Evolutionary conservation across 2,888 invertebrate species (phyloP).

Genomic region (Hypselothyrea guttata): DNA sequence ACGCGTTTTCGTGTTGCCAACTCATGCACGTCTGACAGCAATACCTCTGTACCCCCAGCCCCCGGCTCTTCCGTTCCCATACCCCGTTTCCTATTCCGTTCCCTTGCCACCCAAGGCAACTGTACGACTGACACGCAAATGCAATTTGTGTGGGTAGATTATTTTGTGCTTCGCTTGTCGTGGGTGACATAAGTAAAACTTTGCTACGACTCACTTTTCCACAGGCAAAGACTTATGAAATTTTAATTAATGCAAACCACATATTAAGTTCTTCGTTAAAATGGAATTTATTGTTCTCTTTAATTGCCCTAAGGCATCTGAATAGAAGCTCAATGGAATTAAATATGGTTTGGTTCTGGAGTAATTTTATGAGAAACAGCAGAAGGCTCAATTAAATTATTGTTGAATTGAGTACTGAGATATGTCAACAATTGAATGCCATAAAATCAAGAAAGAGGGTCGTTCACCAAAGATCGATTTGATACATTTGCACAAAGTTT

Average conservation of each 20-base stretch:
- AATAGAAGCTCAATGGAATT: neutral
- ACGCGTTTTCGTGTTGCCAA: slow-evolving; percentile 62
- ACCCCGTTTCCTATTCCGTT: neutral
- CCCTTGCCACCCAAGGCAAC: slow-evolving; percentile 7
- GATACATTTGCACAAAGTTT: no score
- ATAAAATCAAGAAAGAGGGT: no score
- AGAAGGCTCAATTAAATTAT: no score
- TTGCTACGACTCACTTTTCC: slow-evolving; percentile 4
- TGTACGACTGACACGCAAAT: slow-evolving; percentile 61
- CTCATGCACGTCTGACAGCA: slow-evolving; percentile 44
- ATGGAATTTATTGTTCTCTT: neutral
- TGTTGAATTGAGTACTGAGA: no score
- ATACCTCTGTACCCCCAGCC: neutral
- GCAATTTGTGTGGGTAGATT: slow-evolving; percentile 67
- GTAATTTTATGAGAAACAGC: no score
- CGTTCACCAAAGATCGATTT: no score
- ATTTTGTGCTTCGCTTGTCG: slow-evolving; percentile 36
- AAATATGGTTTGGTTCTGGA: neutral
- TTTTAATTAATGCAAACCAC: slow-evolving; percentile 41
- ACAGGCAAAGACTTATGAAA: slow-evolving; percentile 26
- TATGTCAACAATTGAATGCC: no score
- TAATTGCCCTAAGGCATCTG: neutral
- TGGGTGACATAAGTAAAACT: slow-evolving; percentile 25
- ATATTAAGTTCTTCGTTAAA: slow-evolving; percentile 6
- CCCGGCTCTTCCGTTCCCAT: neutral